Base-by-base conservation (phyloP, 2,797 vertebrate species). In the Nyctibius grandis region DNA sequence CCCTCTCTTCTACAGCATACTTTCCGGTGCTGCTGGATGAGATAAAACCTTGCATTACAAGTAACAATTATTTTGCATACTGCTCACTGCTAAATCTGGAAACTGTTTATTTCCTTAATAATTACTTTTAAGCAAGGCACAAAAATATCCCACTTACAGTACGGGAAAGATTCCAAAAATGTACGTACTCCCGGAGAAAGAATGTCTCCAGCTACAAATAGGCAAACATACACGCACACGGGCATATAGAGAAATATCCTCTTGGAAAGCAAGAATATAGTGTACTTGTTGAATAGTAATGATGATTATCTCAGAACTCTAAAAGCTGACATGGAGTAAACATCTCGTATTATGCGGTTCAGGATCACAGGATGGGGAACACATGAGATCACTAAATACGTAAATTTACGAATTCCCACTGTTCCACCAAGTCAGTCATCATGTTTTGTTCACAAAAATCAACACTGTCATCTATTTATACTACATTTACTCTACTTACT, bases 21-120 rank as follows among this genome's bases (percentile, higher is more conserved):
- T 68, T 60, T 16, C 53, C 50, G 83, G 78, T 14, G 56, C 83
- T 84, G 68, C 75, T 89, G 73, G 42, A 74, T 36, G 78, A 94
- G 48, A 68, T n/a, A 40, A 89, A 95, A 60, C 13, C 16, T 8
- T 64, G 67, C 60, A 84, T 85, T 53, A 25, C 53, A 91, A 80
- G 53, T 34, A 77, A 84, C 77, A 93, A 86, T 89, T 82, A 86
- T 67, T 57, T 75, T 64, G 83, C 89, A 72, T 26, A 34, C 61
- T 88, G 51, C 53, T 82, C 78, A 54, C 45, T 88, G 73, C 61
- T 95, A 95, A 96, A 91, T 94, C 51, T 81, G 68, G 89, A 89
- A 96, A 89, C 74, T 68, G 31, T 88, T 96, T 87, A 83, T 95
- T 94, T 94, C 76, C 92, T 90, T 89, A 87, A 95, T 90, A 86